phyloP scores from a whole-genome alignment of 1,140 invertebrate genomes.

The Papilio polytes region DNA sequence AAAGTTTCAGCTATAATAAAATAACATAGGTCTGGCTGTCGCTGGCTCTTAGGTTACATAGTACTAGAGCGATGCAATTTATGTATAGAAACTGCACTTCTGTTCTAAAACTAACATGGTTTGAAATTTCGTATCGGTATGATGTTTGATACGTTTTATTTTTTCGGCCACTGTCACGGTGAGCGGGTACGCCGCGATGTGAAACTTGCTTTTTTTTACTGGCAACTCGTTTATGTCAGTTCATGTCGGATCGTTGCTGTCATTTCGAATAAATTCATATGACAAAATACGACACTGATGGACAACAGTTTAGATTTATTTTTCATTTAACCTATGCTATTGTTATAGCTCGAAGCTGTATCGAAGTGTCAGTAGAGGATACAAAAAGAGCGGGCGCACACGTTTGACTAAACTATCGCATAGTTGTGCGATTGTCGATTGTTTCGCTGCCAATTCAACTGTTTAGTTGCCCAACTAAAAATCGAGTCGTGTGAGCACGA shows the following conservation, averaged over 20 bases:
- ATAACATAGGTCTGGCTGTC: too few relatives aligned
- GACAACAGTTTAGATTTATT: constrained; percentile 14
- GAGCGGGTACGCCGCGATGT: constrained; percentile 31
- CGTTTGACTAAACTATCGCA: too few relatives aligned
- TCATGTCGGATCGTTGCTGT: constrained; percentile 28
- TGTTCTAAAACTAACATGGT: constrained; percentile 10
- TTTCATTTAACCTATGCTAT: neutral
- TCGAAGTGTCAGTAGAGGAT: neutral
- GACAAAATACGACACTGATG: constrained; percentile 24
- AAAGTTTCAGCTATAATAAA: too few relatives aligned
- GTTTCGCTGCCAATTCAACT: too few relatives aligned
- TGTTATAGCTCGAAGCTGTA: neutral
- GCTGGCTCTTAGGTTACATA: neutral
- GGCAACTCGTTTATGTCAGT: constrained; percentile 33
- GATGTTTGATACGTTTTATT: constrained; percentile 20
- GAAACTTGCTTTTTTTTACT: constrained; percentile 16
- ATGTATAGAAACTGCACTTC: neutral
- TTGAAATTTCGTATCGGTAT: constrained; percentile 10
- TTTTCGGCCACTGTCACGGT: constrained; percentile 23
- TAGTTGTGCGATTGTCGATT: too few relatives aligned
- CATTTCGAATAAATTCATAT: constrained; percentile 32
- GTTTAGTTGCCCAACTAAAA: too few relatives aligned
- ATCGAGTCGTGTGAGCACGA: too few relatives aligned
- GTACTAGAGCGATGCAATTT: neutral
- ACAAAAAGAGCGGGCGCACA: too few relatives aligned